Percentiles rank a stretch among this genome's conserved stretches.
phyloP scores from a whole-genome alignment of 1,140 invertebrate genomes.

The Drosophila arawakana region DNA sequence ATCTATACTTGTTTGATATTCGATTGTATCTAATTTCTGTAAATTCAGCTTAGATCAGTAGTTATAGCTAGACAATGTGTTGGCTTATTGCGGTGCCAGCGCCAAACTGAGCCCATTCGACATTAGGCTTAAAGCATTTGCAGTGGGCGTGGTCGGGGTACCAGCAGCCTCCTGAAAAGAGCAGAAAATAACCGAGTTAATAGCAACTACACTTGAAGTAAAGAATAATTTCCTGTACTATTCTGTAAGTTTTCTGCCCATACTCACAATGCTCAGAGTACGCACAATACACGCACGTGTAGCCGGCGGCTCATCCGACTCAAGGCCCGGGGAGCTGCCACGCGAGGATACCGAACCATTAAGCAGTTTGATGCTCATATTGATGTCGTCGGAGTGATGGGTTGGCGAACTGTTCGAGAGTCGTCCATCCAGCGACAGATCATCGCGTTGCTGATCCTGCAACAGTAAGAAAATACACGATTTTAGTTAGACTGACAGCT shows the following conservation, averaged over 20 bases:
- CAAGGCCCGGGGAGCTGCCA: slow-evolving; percentile 76
- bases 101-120: slow-evolving; percentile 72
- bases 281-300: slow-evolving; percentile 85
- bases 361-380: slow-evolving; percentile 74
- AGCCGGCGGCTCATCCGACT: slow-evolving; percentile 69
- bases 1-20: not conserved
- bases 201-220: not conserved
- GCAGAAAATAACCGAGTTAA: no score
- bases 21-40: slow-evolving; percentile 11
- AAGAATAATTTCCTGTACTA: not conserved
- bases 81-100: slow-evolving; percentile 62
- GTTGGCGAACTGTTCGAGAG: slow-evolving; percentile 73
- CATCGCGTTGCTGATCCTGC: slow-evolving; percentile 74
- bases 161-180: slow-evolving; percentile 63
- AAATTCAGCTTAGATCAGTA: slow-evolving; percentile 21
- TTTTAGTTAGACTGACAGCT: not conserved
- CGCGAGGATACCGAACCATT: slow-evolving; percentile 80
- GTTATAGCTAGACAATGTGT: slow-evolving; percentile 10
- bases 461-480: slow-evolving; percentile 24
- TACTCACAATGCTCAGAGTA: slow-evolving; percentile 86
- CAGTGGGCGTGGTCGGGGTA: slow-evolving; percentile 43
- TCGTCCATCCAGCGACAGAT: slow-evolving; percentile 73
- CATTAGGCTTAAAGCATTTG: slow-evolving; percentile 69
- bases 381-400: slow-evolving; percentile 77
- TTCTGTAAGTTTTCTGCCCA: slow-evolving; percentile 1